Conservation (phyloP, 2,888 invertebrate genomes). For the Syritta pipiens region DNA sequence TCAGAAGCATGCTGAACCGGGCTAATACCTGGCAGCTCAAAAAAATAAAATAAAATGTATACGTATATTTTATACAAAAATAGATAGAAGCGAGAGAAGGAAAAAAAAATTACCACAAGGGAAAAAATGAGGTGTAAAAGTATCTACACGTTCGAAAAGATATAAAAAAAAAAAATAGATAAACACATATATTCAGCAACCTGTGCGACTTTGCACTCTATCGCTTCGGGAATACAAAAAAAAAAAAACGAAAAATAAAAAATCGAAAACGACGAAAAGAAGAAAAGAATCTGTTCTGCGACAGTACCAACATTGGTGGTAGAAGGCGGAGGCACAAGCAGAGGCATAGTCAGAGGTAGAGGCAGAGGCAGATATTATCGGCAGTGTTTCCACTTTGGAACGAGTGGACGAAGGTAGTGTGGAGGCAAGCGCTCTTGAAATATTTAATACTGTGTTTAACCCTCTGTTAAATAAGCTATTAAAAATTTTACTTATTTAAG, state of each 20-base stretch:
- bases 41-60: slow-evolving; percentile 11
- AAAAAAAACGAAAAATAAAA: neutral
- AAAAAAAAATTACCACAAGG: slow-evolving; percentile 8
- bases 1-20: slow-evolving; percentile 37
- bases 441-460: no score
- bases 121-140: slow-evolving; percentile 58
- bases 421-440: no score
- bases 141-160: slow-evolving; percentile 54
- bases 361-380: no score
- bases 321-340: slow-evolving; percentile 30
- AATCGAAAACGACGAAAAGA: neutral
- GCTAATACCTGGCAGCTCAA: slow-evolving; percentile 10
- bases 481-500: no score
- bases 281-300: slow-evolving; percentile 28
- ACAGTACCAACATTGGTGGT: slow-evolving; percentile 47
- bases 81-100: neutral
- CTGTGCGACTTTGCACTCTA: slow-evolving; percentile 59
- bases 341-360: no score
- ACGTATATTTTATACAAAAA: no score
- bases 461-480: no score
- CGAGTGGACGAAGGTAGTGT: no score
- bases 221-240: slow-evolving; percentile 24
- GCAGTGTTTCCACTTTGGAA: no score
- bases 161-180: slow-evolving; percentile 45
- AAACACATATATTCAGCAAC: slow-evolving; percentile 31